Conservation (phyloP, 1,140 invertebrate genomes). For the Drosophila parabipectinata region DNA sequence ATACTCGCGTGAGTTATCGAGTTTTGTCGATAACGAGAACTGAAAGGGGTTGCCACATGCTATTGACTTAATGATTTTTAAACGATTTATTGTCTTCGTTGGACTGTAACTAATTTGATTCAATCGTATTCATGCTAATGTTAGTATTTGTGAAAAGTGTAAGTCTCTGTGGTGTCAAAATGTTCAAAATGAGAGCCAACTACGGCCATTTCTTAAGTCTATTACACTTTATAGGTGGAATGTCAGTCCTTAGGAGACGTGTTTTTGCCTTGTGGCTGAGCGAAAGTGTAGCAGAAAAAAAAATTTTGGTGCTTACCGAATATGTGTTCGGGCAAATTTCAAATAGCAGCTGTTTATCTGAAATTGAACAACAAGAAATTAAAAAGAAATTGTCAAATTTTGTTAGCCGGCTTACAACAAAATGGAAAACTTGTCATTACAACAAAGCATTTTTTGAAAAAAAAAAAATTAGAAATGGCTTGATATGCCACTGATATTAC, state of each 20-base stretch:
- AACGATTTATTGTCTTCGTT: background rate
- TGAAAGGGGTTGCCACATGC: too few relatives aligned
- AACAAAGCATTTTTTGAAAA: too few relatives aligned
- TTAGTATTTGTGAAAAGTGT: conserved; percentile 12
- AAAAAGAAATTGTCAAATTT: too few relatives aligned
- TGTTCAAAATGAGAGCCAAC: background rate
- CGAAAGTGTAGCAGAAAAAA: conserved; percentile 19
- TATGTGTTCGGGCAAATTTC: conserved; percentile 13
- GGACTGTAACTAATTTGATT: conserved; percentile 14
- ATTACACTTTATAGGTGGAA: conserved; percentile 22
- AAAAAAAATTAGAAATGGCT: too few relatives aligned
- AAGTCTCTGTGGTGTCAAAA: conserved; percentile 14
- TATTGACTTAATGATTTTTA: too few relatives aligned
- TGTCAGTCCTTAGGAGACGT: conserved; percentile 13
- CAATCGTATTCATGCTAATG: conserved; percentile 11
- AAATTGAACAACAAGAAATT: too few relatives aligned
- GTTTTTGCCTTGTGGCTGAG: conserved; percentile 18
- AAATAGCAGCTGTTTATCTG: conserved; percentile 2
- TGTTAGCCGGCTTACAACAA: too few relatives aligned
- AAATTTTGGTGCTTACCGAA: conserved; percentile 13
- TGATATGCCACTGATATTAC: background rate
- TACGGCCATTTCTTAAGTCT: background rate
- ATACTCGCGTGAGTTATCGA: too few relatives aligned
- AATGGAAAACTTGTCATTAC: too few relatives aligned
- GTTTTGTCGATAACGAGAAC: too few relatives aligned